Evolutionary conservation across 1,140 invertebrate species (phyloP).

Genomic region (Diabrotica virgifera): DNA sequence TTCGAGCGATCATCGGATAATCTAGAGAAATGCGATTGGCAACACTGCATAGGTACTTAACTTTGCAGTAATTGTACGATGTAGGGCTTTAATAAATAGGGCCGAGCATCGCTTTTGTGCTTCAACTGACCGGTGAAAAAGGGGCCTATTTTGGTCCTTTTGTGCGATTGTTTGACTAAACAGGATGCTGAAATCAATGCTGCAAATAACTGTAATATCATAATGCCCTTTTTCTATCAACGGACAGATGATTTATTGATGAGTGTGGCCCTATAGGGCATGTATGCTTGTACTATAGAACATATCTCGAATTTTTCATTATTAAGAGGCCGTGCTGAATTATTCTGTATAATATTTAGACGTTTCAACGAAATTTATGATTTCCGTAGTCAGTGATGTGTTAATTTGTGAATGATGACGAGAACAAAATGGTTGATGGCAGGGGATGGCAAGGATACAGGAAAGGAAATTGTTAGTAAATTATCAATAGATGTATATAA

Average conservation of each 20-base stretch:
- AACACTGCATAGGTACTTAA: slow-evolving; percentile 31
- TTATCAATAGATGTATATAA: no score
- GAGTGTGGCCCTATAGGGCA: slow-evolving; percentile 31
- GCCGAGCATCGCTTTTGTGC: slow-evolving; percentile 34
- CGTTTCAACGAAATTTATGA: slow-evolving; percentile 40
- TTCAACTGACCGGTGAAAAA: slow-evolving; percentile 41
- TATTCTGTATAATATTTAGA: slow-evolving; percentile 42
- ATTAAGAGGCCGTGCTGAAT: slow-evolving; percentile 34
- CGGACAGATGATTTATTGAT: slow-evolving; percentile 45
- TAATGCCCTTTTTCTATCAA: slow-evolving; percentile 34
- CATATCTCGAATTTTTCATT: slow-evolving; percentile 31
- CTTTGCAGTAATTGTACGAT: slow-evolving; percentile 30
- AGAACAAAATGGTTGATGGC: background rate
- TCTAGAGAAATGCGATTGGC: no score
- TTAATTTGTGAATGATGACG: slow-evolving; percentile 28
- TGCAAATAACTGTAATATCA: slow-evolving; percentile 44
- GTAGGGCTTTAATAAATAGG: slow-evolving; percentile 27
- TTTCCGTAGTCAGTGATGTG: slow-evolving; percentile 37
- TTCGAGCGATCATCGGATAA: no score
- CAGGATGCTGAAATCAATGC: slow-evolving; percentile 42
- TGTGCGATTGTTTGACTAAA: slow-evolving; percentile 41
- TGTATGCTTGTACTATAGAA: background rate
- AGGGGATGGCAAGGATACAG: background rate
- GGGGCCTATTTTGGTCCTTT: slow-evolving; percentile 20
- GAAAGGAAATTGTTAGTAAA: no score